Evolutionary conservation across 2,797 vertebrate genomes (phyloP).

Genomic region (Megalops cyprinoides): DNA sequence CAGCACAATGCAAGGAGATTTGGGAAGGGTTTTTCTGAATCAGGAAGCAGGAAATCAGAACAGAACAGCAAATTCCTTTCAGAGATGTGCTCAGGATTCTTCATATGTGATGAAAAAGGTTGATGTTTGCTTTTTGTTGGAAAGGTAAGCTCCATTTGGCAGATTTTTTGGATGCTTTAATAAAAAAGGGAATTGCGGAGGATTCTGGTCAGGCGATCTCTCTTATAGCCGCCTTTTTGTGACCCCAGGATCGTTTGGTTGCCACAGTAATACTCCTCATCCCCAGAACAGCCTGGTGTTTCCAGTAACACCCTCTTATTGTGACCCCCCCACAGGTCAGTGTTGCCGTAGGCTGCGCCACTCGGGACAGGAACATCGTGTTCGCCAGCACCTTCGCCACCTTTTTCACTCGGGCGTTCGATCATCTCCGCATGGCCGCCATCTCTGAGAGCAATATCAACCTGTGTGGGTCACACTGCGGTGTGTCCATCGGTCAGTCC

Average conservation of each 20-base stretch:
- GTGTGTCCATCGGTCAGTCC: conserved; percentile 89
- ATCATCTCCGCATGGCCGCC: conserved; percentile 95
- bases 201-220: conserved; percentile 38
- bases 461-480: conserved; percentile 93
- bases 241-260: not conserved
- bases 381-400: conserved; percentile 92
- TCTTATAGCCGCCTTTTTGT: not conserved
- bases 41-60: conserved; percentile 62
- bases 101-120: conserved; percentile 54
- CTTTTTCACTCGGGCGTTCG: conserved; percentile 89
- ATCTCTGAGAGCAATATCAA: conserved; percentile 96
- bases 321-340: conserved; percentile 78
- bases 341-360: conserved; percentile 85
- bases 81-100: conserved; percentile 55
- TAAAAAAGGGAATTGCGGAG: conserved; percentile 30
- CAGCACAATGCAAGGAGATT: conserved; percentile 25
- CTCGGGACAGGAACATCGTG: conserved; percentile 86
- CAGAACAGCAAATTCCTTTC: conserved; percentile 37
- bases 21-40: conserved; percentile 33
- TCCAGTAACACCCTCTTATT: not conserved
- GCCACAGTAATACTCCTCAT: not conserved
- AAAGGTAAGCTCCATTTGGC: not conserved
- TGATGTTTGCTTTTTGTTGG: conserved; percentile 43
- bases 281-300: not conserved
- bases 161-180: conserved; percentile 37